These are phyloP conservation scores for Microchirus variegatus DNA, from an alignment of 2,797 vertebrate genomes.

Conservation along the genomic window DNA sequence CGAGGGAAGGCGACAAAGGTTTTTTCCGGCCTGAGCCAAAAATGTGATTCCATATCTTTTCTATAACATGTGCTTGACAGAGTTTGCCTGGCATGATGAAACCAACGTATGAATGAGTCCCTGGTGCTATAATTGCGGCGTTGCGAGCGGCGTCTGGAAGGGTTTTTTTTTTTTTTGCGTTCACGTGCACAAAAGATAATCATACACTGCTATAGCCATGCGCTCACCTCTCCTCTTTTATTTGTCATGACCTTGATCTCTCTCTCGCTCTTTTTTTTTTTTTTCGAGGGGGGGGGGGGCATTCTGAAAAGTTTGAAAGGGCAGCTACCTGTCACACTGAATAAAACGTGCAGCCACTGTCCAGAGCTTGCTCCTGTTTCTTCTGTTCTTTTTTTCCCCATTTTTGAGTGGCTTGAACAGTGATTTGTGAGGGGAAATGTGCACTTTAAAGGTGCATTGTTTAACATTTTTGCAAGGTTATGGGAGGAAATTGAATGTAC, in stretches of 20 bases:
- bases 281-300: no score
- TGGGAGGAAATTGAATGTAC: no score
- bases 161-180: conserved; percentile 43
- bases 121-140: conserved; percentile 47
- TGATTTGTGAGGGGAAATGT: no score
- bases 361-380: conserved; percentile 45
- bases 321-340: conserved; percentile 73
- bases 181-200: conserved; percentile 58
- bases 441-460: no score
- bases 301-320: conserved; percentile 62
- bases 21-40: conserved; percentile 16
- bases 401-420: no score
- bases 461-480: no score
- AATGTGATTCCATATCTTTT: conserved; percentile 34
- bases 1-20: conserved; percentile 31
- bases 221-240: conserved; percentile 34
- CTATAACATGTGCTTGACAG: conserved; percentile 34
- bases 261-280: conserved; percentile 29
- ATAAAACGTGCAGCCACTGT: conserved; percentile 77
- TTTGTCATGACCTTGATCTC: conserved; percentile 43
- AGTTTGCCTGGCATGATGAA: conserved; percentile 30
- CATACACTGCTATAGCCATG: conserved; percentile 51
- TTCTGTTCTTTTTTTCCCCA: conserved; percentile 8
- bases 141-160: conserved; percentile 35
- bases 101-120: conserved; percentile 32